Evolutionary conservation across 2,797 vertebrate species (phyloP), one percentile per base, ranked within the genome.

Genomic region (Aplochiton taeniatus): DNA sequence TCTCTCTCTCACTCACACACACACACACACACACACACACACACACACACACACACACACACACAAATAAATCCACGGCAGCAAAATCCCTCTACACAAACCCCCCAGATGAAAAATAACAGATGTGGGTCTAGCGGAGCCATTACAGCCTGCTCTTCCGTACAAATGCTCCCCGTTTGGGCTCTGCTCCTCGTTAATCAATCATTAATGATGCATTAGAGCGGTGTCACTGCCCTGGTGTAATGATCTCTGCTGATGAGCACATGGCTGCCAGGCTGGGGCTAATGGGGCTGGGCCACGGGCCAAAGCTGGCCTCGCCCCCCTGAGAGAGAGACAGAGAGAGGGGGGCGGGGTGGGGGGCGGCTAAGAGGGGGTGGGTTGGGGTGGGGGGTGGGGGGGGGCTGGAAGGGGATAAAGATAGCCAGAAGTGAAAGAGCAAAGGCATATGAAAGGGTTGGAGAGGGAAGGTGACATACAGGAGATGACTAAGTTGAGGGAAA

Each of bases 181-280:
- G 85, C 83, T 85, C 87, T 86, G 82, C 82, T 84, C 84, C 84
- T 89, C 83, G 76, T 92, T 91, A 91, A 93, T 92, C 89, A 93
- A 91, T 92, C 90, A 92, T 93, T 92, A 90, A 92, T 91, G 90
- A 91, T 88, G 86, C 89, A 92, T 90, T 91, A 90, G 87, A 76
- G 85, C 66, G 73, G 85, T 89, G 87, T 91, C 90, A 88, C 84
- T 88, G 88, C 85, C 83, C 73, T 75, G 61, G 78, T 88, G 87
- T 87, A 89, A 89, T 85, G 86, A 90, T 89, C 83, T 81, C 78
- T 84, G 76, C 79, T 81, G 89, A 87, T 89, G 87, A 90, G 86
- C 87, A 89, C 89, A 88, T 79, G 87, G 85, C 85, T 85, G 83
- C 83, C 74, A 83, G 86, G 81, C 85, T 80, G 80, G 75, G 70